These are phyloP conservation scores for Pandion haliaetus DNA, from an alignment of 2,113 vertebrate genomes.

Conservation along the genomic window DNA sequence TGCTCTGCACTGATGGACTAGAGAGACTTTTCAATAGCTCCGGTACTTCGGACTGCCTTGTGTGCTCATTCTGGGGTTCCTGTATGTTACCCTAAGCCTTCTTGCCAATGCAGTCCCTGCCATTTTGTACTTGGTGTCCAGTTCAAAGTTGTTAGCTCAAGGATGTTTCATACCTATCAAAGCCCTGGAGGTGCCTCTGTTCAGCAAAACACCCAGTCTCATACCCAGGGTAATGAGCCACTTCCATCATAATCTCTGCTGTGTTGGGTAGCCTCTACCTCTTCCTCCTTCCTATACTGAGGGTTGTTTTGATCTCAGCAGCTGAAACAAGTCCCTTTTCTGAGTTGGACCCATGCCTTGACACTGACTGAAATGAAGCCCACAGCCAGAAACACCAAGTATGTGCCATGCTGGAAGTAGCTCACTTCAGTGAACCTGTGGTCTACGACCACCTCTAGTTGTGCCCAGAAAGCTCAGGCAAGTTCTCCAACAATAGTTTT, in stretches of 20 bases:
- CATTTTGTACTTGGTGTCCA: neutral
- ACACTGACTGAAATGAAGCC: neutral
- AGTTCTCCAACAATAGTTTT: neutral
- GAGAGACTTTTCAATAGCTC: neutral
- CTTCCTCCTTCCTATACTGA: neutral
- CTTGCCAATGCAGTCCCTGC: neutral
- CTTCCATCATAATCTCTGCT: neutral
- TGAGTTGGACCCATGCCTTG: neutral
- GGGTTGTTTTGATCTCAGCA: neutral
- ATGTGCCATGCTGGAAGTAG: neutral
- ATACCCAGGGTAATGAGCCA: neutral
- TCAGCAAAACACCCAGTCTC: neutral
- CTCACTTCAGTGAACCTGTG: neutral
- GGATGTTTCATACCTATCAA: neutral
- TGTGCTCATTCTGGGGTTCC: accelerated
- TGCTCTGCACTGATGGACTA: neutral
- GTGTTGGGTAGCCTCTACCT: neutral
- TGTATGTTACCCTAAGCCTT: neutral
- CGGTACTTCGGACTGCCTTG: neutral
- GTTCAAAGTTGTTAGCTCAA: neutral
- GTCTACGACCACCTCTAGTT: neutral
- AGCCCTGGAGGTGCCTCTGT: neutral
- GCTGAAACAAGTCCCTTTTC: neutral
- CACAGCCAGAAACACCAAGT: neutral
- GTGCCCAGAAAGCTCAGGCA: neutral